These are phyloP conservation scores for Tiphia femorata DNA, from an alignment of 2,888 invertebrate genomes.

Conservation along the genomic window DNA sequence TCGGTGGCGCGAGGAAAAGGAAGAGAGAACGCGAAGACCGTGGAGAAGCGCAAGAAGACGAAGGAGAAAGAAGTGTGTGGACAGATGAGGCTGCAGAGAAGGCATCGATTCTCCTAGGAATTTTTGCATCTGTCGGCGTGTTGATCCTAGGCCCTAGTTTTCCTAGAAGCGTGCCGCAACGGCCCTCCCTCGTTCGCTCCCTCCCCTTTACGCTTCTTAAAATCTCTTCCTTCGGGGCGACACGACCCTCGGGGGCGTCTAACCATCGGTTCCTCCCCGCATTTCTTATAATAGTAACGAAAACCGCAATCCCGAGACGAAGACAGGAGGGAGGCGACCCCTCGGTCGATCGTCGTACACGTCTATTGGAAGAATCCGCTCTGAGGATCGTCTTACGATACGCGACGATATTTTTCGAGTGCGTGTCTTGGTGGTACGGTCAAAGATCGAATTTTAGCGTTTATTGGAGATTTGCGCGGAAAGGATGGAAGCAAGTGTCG, in stretches of 20 bases:
- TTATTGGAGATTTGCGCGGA: too few relatives aligned
- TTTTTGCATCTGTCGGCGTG: constrained; percentile 66
- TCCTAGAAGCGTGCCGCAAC: constrained; percentile 54
- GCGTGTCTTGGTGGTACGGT: too few relatives aligned
- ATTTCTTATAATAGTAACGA: constrained; percentile 6
- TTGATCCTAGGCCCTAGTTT: constrained; percentile 58
- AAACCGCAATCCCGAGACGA: constrained; percentile 31
- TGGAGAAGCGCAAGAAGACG: constrained; percentile 20
- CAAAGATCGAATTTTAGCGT: too few relatives aligned
- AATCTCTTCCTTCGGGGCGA: constrained; percentile 14
- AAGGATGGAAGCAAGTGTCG: too few relatives aligned
- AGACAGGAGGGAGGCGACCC: too few relatives aligned
- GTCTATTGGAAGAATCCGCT: too few relatives aligned
- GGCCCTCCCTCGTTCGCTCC: too few relatives aligned
- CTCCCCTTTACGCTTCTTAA: constrained; percentile 39
- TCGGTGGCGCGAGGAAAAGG: not conserved
- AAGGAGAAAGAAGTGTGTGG: constrained; percentile 57
- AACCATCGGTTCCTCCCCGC: not conserved
- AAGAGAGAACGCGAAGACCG: constrained; percentile 11
- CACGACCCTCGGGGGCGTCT: constrained; percentile 2
- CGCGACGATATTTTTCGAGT: too few relatives aligned
- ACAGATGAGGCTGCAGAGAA: constrained; percentile 62
- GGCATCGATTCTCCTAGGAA: constrained; percentile 59
- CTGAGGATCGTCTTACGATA: too few relatives aligned
- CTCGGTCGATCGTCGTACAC: too few relatives aligned